These are phyloP conservation scores for Hypolimnas misippus DNA, from an alignment of 2,888 invertebrate species.

Conservation along the genomic window DNA sequence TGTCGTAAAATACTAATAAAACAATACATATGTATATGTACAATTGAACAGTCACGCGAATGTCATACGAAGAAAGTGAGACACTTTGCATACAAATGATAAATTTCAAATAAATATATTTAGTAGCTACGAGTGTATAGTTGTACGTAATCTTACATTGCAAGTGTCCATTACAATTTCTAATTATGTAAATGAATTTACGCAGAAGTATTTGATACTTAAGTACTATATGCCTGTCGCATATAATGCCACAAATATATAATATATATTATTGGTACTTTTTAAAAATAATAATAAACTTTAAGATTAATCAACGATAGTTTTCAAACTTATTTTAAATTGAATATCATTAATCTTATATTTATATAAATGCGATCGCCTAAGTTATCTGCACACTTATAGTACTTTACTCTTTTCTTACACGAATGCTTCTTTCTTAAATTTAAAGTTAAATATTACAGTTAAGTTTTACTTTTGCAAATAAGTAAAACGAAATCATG, in stretches of 20 bases:
- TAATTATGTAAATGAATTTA: not conserved
- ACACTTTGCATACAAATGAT: conserved; percentile 8
- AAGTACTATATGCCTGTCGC: not conserved
- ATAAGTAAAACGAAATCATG: too few relatives aligned
- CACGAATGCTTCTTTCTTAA: too few relatives aligned
- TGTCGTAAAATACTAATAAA: not conserved
- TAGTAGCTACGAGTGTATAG: not conserved
- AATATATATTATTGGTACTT: not conserved
- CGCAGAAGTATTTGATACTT: not conserved
- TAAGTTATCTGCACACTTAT: too few relatives aligned
- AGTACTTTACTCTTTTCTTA: too few relatives aligned
- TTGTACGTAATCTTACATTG: not conserved
- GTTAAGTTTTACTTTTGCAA: too few relatives aligned
- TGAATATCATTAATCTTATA: too few relatives aligned
- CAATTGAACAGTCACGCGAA: not conserved
- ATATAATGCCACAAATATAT: too few relatives aligned
- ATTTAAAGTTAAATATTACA: too few relatives aligned
- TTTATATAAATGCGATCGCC: too few relatives aligned
- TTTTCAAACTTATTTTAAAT: too few relatives aligned
- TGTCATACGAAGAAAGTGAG: not conserved
- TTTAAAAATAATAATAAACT: not conserved
- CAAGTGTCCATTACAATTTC: not conserved
- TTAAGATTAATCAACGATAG: not conserved
- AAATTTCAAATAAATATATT: conserved; percentile 6
- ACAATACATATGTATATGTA: not conserved